Evolutionary conservation across 2,888 invertebrate genomes (phyloP).

Genomic region (Uropetala carovei): DNA sequence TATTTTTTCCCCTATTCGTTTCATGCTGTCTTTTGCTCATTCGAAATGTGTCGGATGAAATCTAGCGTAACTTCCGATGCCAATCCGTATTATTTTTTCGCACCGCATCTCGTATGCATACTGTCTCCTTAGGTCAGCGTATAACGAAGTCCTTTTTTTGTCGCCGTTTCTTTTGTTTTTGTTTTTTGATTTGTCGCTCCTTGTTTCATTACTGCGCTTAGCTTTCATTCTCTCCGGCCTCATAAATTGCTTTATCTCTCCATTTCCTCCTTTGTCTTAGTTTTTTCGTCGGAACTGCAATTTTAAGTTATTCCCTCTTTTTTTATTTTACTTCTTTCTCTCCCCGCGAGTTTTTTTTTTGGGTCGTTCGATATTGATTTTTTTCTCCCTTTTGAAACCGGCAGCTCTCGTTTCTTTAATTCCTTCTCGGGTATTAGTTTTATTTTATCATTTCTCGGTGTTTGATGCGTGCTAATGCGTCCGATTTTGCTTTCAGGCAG

Average conservation of each 20-base stretch:
- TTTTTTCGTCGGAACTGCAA: not conserved
- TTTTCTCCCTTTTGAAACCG: not conserved
- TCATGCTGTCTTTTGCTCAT: slow-evolving; percentile 30
- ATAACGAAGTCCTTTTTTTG: not conserved
- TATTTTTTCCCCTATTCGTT: slow-evolving; percentile 25
- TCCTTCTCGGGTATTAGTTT: not conserved
- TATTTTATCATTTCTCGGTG: not conserved
- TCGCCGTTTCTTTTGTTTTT: not conserved
- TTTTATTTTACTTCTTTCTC: not conserved
- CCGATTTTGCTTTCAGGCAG: not conserved
- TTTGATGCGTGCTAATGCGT: slow-evolving; percentile 3
- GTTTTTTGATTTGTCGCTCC: not conserved
- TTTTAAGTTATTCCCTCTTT: not conserved
- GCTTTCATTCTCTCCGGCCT: not conserved
- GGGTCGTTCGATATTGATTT: not conserved
- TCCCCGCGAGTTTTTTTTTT: not conserved
- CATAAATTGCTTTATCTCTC: no score
- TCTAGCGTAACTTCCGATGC: slow-evolving; percentile 32
- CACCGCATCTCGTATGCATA: not conserved
- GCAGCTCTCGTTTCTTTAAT: not conserved
- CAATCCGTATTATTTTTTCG: slow-evolving; percentile 6
- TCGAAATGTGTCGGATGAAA: slow-evolving; percentile 48
- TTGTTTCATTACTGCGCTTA: not conserved
- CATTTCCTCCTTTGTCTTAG: not conserved
- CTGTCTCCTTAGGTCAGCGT: not conserved